Conservation (phyloP, 2,113 vertebrate species). For the Muntiacus reevesi region DNA sequence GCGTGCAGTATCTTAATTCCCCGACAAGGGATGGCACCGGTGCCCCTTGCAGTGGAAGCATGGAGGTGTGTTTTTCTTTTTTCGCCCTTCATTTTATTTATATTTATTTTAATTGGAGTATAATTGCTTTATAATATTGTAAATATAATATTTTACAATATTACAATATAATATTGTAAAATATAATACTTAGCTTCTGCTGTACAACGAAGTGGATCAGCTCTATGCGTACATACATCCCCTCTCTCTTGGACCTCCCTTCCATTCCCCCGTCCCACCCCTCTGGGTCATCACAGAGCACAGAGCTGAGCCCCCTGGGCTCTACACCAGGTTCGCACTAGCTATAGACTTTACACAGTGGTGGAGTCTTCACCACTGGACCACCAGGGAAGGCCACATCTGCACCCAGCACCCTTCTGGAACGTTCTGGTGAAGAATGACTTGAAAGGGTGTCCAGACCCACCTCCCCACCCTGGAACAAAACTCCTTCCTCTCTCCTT, state of each 20-base stretch:
- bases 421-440: background rate
- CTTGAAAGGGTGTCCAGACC: background rate
- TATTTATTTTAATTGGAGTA: background rate
- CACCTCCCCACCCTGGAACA: background rate
- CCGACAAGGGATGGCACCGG: background rate
- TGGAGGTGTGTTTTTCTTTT: background rate
- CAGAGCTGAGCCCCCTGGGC: background rate
- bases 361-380: background rate
- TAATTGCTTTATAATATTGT: background rate
- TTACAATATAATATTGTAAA: background rate
- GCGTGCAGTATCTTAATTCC: background rate
- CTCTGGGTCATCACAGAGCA: background rate
- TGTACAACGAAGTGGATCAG: background rate
- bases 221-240: background rate
- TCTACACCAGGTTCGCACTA: background rate
- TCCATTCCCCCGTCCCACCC: background rate
- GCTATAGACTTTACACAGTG: background rate
- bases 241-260: background rate
- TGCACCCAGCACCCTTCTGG: background rate
- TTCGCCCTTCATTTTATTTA: background rate
- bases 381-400: background rate
- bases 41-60: background rate
- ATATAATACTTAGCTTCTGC: background rate
- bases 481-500: background rate
- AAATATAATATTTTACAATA: too few relatives aligned